A percentile compares a stretch with the other conserved stretches of the same genome.
phyloP scores from a whole-genome alignment of 2,797 vertebrate species.

The Crenichthys baileyi region DNA sequence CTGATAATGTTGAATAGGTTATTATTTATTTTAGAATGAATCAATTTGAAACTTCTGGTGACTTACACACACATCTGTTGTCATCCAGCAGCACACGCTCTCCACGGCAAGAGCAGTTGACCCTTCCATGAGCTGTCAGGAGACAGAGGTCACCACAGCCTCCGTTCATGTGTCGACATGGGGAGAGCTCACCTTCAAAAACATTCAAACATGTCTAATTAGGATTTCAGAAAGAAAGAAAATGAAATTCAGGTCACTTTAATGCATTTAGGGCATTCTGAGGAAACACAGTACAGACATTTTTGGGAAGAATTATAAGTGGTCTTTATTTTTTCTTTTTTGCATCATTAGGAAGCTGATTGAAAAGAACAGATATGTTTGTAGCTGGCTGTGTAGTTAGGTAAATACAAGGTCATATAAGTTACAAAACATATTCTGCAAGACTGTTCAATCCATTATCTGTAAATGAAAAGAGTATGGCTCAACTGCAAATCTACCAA shows the following conservation, averaged over 20 bases:
- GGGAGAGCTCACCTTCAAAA: slow-evolving; percentile 91
- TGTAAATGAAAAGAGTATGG: no score
- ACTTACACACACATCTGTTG: slow-evolving; percentile 99
- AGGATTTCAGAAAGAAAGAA: background rate
- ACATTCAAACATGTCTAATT: slow-evolving; percentile 38
- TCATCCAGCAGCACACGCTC: slow-evolving; percentile 91
- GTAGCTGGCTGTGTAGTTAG: background rate
- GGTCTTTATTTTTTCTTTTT: background rate
- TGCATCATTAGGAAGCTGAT: background rate
- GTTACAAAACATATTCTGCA: no score
- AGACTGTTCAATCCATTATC: no score
- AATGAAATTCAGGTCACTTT: background rate
- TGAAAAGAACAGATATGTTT: background rate
- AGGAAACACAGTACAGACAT: background rate
- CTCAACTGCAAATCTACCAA: no score
- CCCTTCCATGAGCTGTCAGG: slow-evolving; percentile 89
- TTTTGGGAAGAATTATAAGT: background rate
- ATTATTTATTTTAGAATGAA: background rate
- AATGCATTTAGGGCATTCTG: background rate
- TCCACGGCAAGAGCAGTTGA: slow-evolving; percentile 95
- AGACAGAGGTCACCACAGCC: slow-evolving; percentile 97
- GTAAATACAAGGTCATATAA: background rate
- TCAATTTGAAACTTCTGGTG: slow-evolving; percentile 38
- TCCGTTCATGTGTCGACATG: slow-evolving; percentile 91
- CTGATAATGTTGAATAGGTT: background rate